These are phyloP conservation scores for Tetragonula clypearis DNA, from an alignment of 1,140 invertebrate species.

Conservation along the genomic window DNA sequence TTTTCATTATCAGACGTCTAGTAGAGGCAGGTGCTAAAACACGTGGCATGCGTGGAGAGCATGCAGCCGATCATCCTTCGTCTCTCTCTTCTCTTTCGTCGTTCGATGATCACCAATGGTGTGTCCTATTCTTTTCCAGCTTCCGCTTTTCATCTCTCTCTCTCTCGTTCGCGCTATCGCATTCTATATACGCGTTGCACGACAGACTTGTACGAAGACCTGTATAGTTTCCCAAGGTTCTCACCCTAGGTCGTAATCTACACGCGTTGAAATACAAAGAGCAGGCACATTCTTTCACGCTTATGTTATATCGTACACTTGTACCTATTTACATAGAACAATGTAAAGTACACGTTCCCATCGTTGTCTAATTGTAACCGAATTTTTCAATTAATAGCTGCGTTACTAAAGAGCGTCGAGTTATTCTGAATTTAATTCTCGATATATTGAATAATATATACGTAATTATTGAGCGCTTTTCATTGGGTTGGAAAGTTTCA, in stretches of 20 bases:
- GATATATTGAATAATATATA: too few relatives aligned
- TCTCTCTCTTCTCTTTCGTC: conserved; percentile 33
- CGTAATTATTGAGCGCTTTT: not conserved
- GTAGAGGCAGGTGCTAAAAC: conserved; percentile 74
- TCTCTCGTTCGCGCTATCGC: not conserved
- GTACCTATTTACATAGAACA: not conserved
- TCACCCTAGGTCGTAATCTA: conserved; percentile 33
- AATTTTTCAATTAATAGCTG: not conserved
- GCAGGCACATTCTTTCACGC: conserved; percentile 20
- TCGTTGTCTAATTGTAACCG: too few relatives aligned
- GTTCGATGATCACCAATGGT: not conserved
- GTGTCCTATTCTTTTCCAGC: not conserved
- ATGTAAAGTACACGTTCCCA: too few relatives aligned
- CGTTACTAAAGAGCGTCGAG: not conserved
- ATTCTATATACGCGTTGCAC: conserved; percentile 19
- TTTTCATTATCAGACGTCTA: conserved; percentile 59
- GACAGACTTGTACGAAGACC: not conserved
- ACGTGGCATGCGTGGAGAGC: conserved; percentile 74
- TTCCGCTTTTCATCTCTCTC: not conserved
- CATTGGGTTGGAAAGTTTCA: not conserved
- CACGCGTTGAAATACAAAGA: not conserved
- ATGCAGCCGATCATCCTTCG: conserved; percentile 53
- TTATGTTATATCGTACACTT: not conserved
- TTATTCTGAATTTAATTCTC: not conserved
- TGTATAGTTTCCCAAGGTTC: conserved; percentile 27